These are phyloP conservation scores for Cyphomyrmex costatus DNA, from an alignment of 1,140 invertebrate species.

Conservation along the genomic window DNA sequence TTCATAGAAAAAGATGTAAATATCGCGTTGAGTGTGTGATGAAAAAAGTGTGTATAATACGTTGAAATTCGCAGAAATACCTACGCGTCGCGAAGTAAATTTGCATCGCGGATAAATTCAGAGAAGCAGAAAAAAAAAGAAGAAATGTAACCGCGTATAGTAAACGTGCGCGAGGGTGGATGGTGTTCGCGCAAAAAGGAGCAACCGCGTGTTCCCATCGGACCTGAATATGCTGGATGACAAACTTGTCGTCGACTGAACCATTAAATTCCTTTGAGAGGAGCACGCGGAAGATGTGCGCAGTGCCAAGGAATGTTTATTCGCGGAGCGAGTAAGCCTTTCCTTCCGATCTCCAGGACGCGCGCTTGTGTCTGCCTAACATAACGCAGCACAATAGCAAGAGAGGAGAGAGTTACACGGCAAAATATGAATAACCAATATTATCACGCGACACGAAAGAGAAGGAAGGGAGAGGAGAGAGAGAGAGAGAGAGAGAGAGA, in stretches of 20 bases:
- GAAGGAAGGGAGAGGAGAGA: neutral
- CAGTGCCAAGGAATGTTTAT: slow-evolving; percentile 59
- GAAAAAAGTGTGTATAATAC: slow-evolving; percentile 3
- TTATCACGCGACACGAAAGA: neutral
- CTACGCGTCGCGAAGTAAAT: slow-evolving; percentile 23
- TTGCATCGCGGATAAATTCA: slow-evolving; percentile 41
- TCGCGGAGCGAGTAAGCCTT: slow-evolving; percentile 53
- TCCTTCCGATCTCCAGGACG: slow-evolving; percentile 21
- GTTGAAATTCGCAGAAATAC: slow-evolving; percentile 20
- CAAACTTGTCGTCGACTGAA: slow-evolving; percentile 65
- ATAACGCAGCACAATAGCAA: slow-evolving; percentile 40
- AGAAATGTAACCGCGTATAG: slow-evolving; percentile 41
- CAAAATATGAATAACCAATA: slow-evolving; percentile 12
- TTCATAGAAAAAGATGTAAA: neutral
- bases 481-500: neutral
- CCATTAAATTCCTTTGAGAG: slow-evolving; percentile 69
- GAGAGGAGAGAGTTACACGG: neutral
- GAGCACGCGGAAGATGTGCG: slow-evolving; percentile 45
- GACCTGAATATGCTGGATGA: slow-evolving; percentile 62
- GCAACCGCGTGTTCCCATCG: slow-evolving; percentile 56
- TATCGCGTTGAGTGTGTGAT: neutral
- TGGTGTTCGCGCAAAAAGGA: slow-evolving; percentile 45
- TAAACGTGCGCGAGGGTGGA: slow-evolving; percentile 29
- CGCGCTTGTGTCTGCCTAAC: slow-evolving; percentile 34
- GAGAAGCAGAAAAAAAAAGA: slow-evolving; percentile 26